Percentiles rank a stretch among this genome's conserved stretches.
phyloP scores from a whole-genome alignment of 1,140 invertebrate species.

The Caerostris darwini region DNA sequence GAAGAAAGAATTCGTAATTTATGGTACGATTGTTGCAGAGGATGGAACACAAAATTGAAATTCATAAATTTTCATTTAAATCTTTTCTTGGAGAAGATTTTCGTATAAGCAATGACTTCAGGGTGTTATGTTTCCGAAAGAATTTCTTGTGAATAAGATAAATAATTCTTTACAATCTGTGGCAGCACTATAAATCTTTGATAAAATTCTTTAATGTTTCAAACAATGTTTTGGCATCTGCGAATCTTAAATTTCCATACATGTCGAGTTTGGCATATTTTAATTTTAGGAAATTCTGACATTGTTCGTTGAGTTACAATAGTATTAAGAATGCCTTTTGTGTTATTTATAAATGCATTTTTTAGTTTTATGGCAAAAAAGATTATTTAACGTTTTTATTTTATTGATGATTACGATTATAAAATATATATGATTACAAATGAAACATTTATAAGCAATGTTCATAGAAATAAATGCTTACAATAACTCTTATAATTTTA shows the following conservation, averaged over 20 bases:
- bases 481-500: no score
- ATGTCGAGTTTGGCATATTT: background rate
- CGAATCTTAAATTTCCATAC: background rate
- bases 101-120: background rate
- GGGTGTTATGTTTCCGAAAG: background rate
- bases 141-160: background rate
- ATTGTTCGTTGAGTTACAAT: no score
- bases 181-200: background rate
- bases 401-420: no score
- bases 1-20: background rate
- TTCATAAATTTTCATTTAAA: conserved; percentile 46
- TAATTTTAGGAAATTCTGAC: no score
- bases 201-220: background rate
- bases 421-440: no score
- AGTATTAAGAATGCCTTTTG: no score
- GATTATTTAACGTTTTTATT: no score
- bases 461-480: no score
- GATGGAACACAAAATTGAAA: background rate
- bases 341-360: no score
- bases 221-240: background rate
- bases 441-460: no score
- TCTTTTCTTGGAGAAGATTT: background rate
- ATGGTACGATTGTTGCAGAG: background rate
- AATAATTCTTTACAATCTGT: background rate
- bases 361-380: no score